Conservation (phyloP, 1,140 invertebrate species). For the Dicyema japonicum region DNA sequence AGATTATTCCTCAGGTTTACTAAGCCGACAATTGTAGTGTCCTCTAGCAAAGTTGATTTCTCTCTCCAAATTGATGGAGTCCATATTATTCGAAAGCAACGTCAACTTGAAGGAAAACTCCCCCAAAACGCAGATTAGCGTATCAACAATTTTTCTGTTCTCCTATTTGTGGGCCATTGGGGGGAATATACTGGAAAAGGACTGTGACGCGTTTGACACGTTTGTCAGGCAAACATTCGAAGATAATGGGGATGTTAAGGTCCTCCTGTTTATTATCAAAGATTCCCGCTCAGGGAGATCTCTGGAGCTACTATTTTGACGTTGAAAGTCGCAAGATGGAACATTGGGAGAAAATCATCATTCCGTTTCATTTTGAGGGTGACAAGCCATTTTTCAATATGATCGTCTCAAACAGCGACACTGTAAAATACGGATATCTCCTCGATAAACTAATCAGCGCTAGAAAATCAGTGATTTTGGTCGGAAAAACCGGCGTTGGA, state of each 20-base stretch:
- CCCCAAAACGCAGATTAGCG: constrained; percentile 21
- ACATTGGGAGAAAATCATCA: constrained; percentile 36
- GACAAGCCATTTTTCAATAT: constrained; percentile 21
- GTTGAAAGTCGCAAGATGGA: constrained; percentile 30
- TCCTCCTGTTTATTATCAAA: constrained; percentile 9
- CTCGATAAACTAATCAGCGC: constrained; percentile 35
- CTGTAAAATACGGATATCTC: constrained; percentile 24
- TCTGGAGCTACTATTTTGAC: constrained; percentile 41
- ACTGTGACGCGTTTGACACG: constrained; percentile 32
- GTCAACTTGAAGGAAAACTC: constrained; percentile 21
- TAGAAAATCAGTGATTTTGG: constrained; percentile 27
- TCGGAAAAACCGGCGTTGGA: constrained; percentile 27
- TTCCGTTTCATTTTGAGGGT: constrained; percentile 30
- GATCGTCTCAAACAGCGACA: constrained; percentile 19
- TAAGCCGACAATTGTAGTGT: constrained; percentile 25
- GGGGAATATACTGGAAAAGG: constrained; percentile 36
- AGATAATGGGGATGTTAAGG: constrained; percentile 27
- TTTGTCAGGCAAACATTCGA: constrained; percentile 34
- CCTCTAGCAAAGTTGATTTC: constrained; percentile 40
- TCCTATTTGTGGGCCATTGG: constrained; percentile 43
- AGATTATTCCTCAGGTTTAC: constrained; percentile 28
- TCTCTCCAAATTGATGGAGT: constrained; percentile 35
- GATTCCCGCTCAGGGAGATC: constrained; percentile 25
- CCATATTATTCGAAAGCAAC: constrained; percentile 24
- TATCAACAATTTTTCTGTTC: constrained; percentile 36